Evolutionary conservation across 2,797 vertebrate genomes (phyloP), one percentile per base, ranked within the genome.

Genomic region (Chloroceryle inda): DNA sequence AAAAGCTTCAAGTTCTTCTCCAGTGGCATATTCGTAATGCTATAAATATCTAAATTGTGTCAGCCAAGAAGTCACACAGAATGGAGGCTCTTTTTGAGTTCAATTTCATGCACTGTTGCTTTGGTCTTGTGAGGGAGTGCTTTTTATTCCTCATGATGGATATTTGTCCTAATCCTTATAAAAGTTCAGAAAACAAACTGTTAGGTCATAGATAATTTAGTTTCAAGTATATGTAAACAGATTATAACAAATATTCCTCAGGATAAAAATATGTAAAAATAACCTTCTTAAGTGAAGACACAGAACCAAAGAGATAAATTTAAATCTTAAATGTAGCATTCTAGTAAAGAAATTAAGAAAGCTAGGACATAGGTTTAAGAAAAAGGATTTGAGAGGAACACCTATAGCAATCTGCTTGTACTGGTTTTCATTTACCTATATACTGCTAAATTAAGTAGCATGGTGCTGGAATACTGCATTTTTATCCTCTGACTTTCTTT

Each of bases 31-130:
- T 98, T 98, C 97, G 84, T 98, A 98, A 98, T 98, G 97, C 98
- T 98, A 98, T 98, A 98, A 98, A 98, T 98, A 98, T 97, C 98
- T 97, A 98, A 98, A 98, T 98, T 98, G 97, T 98, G 98, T 98
- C 97, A 98, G 97, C 97, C 97, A 98, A 98, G 97, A 98, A 98
- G 97, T 98, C 97, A 96, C 96, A 98, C 94, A 97, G 97, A 98
- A 98, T 97, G 97, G 97, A 98, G 95, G 96, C 97, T 98, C 96
- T 98, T 98, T 98, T 98, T 97, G 94, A 98, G 98, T 98, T 98
- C 98, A 98, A 98, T 98, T 98, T 98, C 98, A 98, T 98, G 98
- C 98, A 98, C 97, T 97, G 96, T 98, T 98, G 98, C 97, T 96
- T 98, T 98, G 94, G 96, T 97, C 96, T 97, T 97, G 89, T 97